Conservation (phyloP, 2,113 vertebrate genomes). For the Halcyon malimbica region DNA sequence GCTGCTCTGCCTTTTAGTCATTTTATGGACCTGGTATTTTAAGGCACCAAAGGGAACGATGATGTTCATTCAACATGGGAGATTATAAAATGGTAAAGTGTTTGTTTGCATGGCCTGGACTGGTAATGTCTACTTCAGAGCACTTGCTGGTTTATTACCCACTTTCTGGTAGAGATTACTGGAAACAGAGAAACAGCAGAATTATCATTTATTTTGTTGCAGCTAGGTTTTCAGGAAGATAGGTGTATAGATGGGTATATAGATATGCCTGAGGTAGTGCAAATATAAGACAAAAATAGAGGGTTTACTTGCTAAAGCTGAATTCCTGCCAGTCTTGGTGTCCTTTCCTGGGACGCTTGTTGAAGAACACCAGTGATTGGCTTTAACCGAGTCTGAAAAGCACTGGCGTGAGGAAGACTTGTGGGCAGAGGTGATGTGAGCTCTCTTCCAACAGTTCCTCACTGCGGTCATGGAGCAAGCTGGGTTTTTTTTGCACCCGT, state of each 20-base stretch:
- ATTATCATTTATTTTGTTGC: neutral
- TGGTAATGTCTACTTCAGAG: neutral
- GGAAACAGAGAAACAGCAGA: neutral
- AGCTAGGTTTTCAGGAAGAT: neutral
- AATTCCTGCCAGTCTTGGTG: neutral
- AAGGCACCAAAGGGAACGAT: conserved; percentile 42
- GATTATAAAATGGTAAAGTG: conserved; percentile 40
- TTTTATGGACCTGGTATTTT: conserved; percentile 41
- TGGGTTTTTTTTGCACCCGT: neutral
- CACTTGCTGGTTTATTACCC: neutral
- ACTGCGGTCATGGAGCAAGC: neutral
- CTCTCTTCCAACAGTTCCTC: neutral
- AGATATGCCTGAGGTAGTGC: neutral
- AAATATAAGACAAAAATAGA: neutral
- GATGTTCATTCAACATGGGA: neutral
- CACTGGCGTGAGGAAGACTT: neutral
- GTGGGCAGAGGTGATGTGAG: neutral
- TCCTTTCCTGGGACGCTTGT: neutral
- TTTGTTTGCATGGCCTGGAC: conserved; percentile 35
- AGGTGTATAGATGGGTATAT: neutral
- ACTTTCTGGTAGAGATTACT: neutral
- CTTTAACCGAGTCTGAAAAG: neutral
- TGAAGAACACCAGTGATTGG: neutral
- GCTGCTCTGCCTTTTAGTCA: neutral
- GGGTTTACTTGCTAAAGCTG: neutral